Percentiles rank a stretch among this genome's conserved stretches.
phyloP scores from a whole-genome alignment of 2,113 vertebrate species.

The Strigops habroptila region DNA sequence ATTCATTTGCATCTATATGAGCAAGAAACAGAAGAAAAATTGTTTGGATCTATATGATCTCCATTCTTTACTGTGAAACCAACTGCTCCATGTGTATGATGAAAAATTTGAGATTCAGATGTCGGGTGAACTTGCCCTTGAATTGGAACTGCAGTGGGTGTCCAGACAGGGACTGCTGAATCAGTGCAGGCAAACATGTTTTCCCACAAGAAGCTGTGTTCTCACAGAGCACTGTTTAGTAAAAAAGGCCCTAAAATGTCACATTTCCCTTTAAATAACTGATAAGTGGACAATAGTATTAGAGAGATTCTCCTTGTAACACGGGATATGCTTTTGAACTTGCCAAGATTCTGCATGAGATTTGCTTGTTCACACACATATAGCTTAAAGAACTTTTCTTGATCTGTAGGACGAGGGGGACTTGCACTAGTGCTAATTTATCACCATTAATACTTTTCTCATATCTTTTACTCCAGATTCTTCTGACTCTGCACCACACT shows the following conservation, averaged over 20 bases:
- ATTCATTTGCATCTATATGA: neutral
- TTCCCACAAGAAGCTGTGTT: neutral
- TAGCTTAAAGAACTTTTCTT: neutral
- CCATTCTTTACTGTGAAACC: neutral
- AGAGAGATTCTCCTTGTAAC: neutral
- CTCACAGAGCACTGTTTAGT: neutral
- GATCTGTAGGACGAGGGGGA: neutral
- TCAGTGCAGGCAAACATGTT: neutral
- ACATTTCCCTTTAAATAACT: neutral
- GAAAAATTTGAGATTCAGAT: neutral
- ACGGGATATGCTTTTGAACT: neutral
- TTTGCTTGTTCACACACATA: neutral
- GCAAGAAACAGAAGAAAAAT: neutral
- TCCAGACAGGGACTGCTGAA: neutral
- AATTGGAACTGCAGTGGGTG: neutral
- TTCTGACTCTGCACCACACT: neutral
- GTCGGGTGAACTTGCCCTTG: neutral
- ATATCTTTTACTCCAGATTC: neutral
- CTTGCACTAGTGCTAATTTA: neutral
- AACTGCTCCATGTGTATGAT: neutral
- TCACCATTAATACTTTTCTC: neutral
- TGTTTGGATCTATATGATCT: neutral
- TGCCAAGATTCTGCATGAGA: neutral
- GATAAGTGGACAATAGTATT: neutral
- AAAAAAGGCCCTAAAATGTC: neutral